Percentiles rank a stretch among this genome's conserved stretches.
Evolutionary conservation across 2,888 invertebrate genomes (phyloP).

Genomic region (Aelia acuminata): DNA sequence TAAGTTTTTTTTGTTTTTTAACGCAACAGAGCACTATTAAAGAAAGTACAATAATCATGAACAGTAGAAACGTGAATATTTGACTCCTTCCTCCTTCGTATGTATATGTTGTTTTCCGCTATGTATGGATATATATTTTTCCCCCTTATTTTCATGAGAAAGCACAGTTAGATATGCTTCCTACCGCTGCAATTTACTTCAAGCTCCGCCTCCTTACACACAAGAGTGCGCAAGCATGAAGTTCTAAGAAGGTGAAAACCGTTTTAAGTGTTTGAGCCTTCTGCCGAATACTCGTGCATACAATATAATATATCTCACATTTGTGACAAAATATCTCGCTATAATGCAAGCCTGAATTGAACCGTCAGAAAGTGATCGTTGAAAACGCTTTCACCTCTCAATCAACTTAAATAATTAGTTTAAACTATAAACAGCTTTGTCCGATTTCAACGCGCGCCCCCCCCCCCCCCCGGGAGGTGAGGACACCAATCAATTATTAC

Average conservation of each 20-base stretch:
- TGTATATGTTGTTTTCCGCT: not conserved
- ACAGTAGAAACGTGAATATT: too few relatives aligned
- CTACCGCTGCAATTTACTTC: not conserved
- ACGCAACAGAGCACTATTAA: too few relatives aligned
- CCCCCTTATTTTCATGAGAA: not conserved
- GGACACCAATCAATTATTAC: too few relatives aligned
- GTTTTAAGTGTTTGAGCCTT: not conserved
- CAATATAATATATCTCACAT: not conserved
- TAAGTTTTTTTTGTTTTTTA: too few relatives aligned
- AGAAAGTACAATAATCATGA: too few relatives aligned
- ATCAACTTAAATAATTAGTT: too few relatives aligned
- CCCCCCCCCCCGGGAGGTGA: too few relatives aligned
- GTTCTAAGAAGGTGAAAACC: slow-evolving; percentile 14
- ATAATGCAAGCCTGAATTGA: not conserved
- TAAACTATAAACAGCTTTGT: too few relatives aligned
- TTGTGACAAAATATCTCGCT: not conserved
- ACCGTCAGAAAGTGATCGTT: too few relatives aligned
- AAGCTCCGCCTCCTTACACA: slow-evolving; percentile 38
- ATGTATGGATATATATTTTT: not conserved
- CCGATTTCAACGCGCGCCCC: too few relatives aligned
- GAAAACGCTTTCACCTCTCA: too few relatives aligned
- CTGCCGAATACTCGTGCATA: not conserved
- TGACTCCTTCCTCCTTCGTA: not conserved
- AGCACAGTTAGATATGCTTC: not conserved
- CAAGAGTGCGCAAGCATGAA: slow-evolving; percentile 47